Base-by-base conservation (phyloP, 2,888 invertebrate genomes). In the Amphiduros pacificus region DNA sequence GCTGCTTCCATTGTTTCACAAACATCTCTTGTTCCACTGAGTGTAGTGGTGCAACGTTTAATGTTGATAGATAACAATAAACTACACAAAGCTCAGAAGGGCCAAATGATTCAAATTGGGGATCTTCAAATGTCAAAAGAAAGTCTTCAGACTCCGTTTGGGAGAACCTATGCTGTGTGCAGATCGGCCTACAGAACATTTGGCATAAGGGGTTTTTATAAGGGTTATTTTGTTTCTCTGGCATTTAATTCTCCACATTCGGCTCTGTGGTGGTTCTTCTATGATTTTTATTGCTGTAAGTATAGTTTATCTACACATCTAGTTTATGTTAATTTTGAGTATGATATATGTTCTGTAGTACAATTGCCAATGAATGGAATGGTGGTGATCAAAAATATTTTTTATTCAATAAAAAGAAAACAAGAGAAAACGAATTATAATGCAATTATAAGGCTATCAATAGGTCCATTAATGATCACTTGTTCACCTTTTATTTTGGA, bases 251-350 rank as follows among this genome's bases (percentile, higher is more conserved):
- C 95, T 51, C 96, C 97, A 17, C 96, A 94, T 83, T 94, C 94
- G 22, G 96, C 95, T n/a, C 87, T 96, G 51, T 97, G 97, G 96
- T 98, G 97, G 97, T 91, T 89, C 24, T 90, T 95, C 74, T 97
- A 97, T 82, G 93, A 94, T 69, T 85, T 91, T 49, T 96, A 94
- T 83, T 93, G 94, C 88, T 93, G 95, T 94, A 82, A 75, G 77
- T 66, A 27, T 29, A 29, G n/a, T n/a, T n/a, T n/a, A n/a, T n/a
- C n/a, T n/a, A n/a, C n/a, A n/a, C n/a, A n/a, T n/a, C n/a, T n/a
- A n/a, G n/a, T n/a, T n/a, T n/a, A n/a, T n/a, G n/a, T n/a, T n/a
- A n/a, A n/a, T n/a, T n/a, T n/a, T n/a, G n/a, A n/a, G n/a, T n/a
- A n/a, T n/a, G n/a, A n/a, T n/a, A n/a, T n/a, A n/a, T n/a, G n/a